Evolutionary conservation across 2,113 vertebrate genomes (phyloP), one percentile per base, ranked within the genome.

Genomic region (Thalassarche chlororhynchos): DNA sequence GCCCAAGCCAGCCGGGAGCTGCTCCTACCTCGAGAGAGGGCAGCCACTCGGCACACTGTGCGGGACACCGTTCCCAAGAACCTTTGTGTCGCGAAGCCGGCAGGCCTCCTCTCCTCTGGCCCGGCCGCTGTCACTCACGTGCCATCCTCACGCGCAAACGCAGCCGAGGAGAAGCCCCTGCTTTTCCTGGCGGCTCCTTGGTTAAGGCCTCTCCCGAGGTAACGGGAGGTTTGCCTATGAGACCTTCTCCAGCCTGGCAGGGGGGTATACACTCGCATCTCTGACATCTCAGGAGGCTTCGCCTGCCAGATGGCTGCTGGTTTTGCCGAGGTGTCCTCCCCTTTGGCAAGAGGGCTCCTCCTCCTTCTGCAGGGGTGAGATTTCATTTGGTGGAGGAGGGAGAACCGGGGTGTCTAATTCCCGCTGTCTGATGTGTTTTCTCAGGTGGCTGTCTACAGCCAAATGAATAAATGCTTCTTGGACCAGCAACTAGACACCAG

Each of bases 81-180:
- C 11, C 2, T 57, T 4, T 0, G 0, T 65, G 32, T 84, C n/a
- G 31, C 0, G 0, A n/a, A 74, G 18, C 44, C 4, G 1, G 12
- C 61, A 47, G 49, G 40, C 60, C 25, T 47, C 34, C 31, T 91
- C 25, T 47, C 34, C 31, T 91, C 14, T 55, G 70, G 46, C 32
- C 12, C 2, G 2, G 26, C 69, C 4, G 1, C 29, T 72, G 58
- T 54, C 54, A 9, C 38, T 75, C 52, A 32, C 0, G 1, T 40
- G 42, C 60, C 25, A 17, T 54, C 55, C 42, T 84, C 0, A 0
- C 3, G 2, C 3, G 5, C 31, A 47, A 47, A 54, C 0, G 0
- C 12, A 38, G n/a, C 17, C 1, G 3, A 54, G 38, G 44, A 55
- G 61, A 83, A 76, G 36, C 20, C 10, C 15, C 5, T 0, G 2